These are phyloP conservation scores for Smutsia gigantea DNA, from an alignment of 2,797 vertebrate genomes.

Conservation along the genomic window DNA sequence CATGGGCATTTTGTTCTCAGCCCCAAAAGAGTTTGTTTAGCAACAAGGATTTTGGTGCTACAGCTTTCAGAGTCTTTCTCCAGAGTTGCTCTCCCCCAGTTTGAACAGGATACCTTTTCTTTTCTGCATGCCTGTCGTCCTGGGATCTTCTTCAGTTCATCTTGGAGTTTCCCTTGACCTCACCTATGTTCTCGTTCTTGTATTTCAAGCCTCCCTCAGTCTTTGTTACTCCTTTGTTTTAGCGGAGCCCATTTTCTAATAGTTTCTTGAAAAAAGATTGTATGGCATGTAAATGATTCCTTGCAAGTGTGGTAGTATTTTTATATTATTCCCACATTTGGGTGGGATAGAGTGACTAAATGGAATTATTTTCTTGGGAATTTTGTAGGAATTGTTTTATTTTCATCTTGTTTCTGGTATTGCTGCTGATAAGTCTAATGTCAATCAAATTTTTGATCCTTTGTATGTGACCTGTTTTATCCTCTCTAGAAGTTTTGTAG, in stretches of 20 bases:
- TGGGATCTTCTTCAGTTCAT: background rate
- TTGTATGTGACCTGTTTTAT: background rate
- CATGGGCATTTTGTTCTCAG: background rate
- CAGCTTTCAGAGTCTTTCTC: background rate
- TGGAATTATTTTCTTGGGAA: conserved; percentile 12
- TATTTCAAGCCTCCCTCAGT: background rate
- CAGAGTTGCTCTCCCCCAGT: background rate
- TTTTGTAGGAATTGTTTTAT: background rate
- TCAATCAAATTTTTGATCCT: background rate
- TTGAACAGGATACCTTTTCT: background rate
- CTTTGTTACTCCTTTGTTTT: conserved; percentile 11
- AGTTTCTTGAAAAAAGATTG: background rate
- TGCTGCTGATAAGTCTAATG: background rate
- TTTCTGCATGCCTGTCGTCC: background rate
- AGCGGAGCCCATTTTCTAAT: background rate
- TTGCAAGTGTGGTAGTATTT: background rate
- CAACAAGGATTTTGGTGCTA: background rate
- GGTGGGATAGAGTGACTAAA: background rate
- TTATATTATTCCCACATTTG: background rate
- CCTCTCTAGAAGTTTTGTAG: background rate
- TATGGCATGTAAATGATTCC: background rate
- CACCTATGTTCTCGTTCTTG: background rate
- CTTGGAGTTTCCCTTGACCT: background rate
- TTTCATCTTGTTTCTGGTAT: conserved; percentile 2
- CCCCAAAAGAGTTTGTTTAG: background rate